These are phyloP conservation scores for Amphiprion ocellaris DNA, from an alignment of 2,113 vertebrate species.

Conservation along the genomic window DNA sequence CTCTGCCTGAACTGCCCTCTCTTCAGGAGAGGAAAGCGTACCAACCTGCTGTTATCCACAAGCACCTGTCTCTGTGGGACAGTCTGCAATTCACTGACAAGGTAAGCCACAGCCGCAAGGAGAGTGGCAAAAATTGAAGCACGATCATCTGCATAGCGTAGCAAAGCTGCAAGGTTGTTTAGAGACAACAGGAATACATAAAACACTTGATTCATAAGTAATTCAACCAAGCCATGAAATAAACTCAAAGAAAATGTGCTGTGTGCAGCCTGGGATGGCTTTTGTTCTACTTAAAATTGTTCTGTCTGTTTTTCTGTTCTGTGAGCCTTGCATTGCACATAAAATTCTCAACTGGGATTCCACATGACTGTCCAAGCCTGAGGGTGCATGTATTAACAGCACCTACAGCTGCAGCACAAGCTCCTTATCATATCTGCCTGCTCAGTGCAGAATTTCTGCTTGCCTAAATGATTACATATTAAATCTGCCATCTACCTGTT, in stretches of 20 bases:
- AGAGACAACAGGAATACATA: conserved; percentile 8
- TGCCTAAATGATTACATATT: too few species aligned
- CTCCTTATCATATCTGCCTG: too few species aligned
- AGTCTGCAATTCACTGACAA: conserved; percentile 81
- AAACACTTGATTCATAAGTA: background rate
- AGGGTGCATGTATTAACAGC: too few species aligned
- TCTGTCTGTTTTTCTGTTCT: too few species aligned
- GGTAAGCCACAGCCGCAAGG: conserved; percentile 72
- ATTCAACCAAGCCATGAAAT: background rate
- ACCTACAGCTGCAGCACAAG: too few species aligned
- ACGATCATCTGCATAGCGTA: background rate
- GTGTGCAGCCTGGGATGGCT: background rate
- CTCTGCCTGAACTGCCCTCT: conserved; percentile 72
- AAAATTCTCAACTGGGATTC: too few species aligned
- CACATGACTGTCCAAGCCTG: too few species aligned
- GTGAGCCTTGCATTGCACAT: too few species aligned
- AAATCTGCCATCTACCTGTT: too few species aligned
- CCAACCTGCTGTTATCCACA: conserved; percentile 73
- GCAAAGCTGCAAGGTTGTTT: conserved; percentile 18
- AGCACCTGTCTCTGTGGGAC: conserved; percentile 92
- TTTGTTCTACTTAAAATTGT: too few species aligned
- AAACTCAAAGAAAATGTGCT: conserved; percentile 10
- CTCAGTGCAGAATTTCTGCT: too few species aligned
- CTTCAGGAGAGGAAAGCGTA: conserved; percentile 58
- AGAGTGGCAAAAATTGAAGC: conserved; percentile 6